Evolutionary conservation across 2,888 invertebrate species (phyloP).

Genomic region (Allacma fusca): DNA sequence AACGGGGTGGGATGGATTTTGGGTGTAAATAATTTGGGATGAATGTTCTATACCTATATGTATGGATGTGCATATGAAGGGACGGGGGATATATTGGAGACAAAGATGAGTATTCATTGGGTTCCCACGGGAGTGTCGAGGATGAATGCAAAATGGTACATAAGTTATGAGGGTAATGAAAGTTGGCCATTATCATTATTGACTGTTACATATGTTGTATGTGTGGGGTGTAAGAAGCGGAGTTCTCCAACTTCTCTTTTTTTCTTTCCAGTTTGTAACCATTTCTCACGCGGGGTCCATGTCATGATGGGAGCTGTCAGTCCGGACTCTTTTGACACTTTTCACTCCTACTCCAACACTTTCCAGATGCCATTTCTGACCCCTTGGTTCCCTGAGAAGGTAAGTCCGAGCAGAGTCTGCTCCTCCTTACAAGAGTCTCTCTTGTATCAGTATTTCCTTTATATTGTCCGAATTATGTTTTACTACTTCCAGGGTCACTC

Average conservation of each 20-base stretch:
- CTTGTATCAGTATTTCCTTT: no score
- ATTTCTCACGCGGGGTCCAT: slow-evolving; percentile 87
- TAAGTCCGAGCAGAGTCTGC: slow-evolving; percentile 64
- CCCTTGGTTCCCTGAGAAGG: slow-evolving; percentile 93
- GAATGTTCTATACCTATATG: no score
- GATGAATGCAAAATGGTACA: slow-evolving; percentile 59
- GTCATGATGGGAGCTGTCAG: slow-evolving; percentile 91
- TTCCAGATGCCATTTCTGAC: slow-evolving; percentile 95
- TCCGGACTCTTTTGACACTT: slow-evolving; percentile 91
- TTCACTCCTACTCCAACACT: slow-evolving; percentile 92
- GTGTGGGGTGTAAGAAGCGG: background rate
- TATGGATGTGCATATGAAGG: no score
- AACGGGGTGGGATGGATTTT: no score
- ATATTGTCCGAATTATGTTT: no score
- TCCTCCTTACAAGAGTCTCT: no score
- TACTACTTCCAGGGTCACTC: no score
- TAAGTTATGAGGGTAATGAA: slow-evolving; percentile 58
- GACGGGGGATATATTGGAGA: no score
- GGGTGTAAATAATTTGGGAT: no score
- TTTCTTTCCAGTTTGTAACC: slow-evolving; percentile 75
- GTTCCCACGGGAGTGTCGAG: slow-evolving; percentile 54
- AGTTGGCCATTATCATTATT: slow-evolving; percentile 61
- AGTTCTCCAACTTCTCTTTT: background rate
- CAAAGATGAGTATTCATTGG: slow-evolving; percentile 18
- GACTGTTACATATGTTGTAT: slow-evolving; percentile 46